Percentiles rank a stretch among this genome's conserved stretches.
These are phyloP conservation scores for Genyomyrus donnyi DNA, from an alignment of 2,113 vertebrate genomes.

Conservation along the genomic window DNA sequence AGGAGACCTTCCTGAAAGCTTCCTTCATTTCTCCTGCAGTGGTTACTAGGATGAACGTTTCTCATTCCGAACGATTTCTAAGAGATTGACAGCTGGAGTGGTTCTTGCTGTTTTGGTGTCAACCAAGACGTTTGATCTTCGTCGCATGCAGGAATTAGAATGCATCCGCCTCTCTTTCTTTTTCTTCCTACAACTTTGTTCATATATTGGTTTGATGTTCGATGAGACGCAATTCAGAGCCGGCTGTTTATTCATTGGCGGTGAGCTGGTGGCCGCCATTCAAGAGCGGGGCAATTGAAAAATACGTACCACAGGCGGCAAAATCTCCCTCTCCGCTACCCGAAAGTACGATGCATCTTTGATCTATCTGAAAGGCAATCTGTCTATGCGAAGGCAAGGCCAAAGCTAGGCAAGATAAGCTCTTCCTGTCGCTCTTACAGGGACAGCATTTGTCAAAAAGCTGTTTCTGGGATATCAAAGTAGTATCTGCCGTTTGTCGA, in stretches of 20 bases:
- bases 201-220: conserved; percentile 7
- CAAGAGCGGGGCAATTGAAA: not conserved
- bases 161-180: not conserved
- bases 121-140: not conserved
- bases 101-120: not conserved
- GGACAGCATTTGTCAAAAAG: conserved; percentile 10
- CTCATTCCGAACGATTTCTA: not conserved
- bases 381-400: not conserved
- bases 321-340: not conserved
- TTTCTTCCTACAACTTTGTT: not conserved
- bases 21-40: not conserved
- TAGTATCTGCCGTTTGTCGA: not conserved
- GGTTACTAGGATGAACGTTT: not conserved
- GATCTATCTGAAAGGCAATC: conserved; percentile 10
- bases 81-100: not conserved
- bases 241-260: not conserved
- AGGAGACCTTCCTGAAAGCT: not conserved
- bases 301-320: not conserved
- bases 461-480: not conserved
- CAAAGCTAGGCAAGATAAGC: not conserved
- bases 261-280: not conserved
- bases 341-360: conserved; percentile 11
- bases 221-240: not conserved
- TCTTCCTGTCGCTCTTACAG: not conserved
- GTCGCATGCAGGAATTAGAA: not conserved